phyloP scores from a whole-genome alignment of 2,888 invertebrate species.

The Callosobruchus maculatus region DNA sequence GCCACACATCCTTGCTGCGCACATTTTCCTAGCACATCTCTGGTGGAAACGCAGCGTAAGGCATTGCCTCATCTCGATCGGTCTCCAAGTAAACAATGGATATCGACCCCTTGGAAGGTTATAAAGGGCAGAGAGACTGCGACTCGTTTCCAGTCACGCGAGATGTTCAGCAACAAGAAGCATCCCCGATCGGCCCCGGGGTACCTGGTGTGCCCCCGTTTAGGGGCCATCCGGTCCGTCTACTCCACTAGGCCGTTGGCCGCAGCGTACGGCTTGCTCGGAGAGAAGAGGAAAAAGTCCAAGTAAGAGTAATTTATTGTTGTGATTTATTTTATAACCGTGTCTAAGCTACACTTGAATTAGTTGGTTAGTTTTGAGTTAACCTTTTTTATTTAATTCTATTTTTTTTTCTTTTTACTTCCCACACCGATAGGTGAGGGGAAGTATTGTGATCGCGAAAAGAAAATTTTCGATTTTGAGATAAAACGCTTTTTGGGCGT shows the following conservation, averaged over 20 bases:
- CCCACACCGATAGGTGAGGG: too few relatives aligned
- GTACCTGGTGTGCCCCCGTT: conserved; percentile 41
- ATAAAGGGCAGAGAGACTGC: conserved; percentile 21
- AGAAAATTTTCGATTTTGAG: too few relatives aligned
- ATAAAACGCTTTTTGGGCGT: too few relatives aligned
- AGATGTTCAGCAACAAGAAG: conserved; percentile 27
- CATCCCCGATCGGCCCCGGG: conserved; percentile 32
- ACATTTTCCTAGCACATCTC: too few relatives aligned
- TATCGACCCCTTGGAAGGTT: conserved; percentile 10
- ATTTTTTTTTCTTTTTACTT: too few relatives aligned
- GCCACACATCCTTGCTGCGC: too few relatives aligned
- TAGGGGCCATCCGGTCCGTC: conserved; percentile 38
- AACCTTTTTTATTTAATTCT: too few relatives aligned
- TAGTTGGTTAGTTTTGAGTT: too few relatives aligned
- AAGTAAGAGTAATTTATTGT: conserved; percentile 35
- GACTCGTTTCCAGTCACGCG: conserved; percentile 10
- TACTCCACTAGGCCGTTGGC: conserved; percentile 36
- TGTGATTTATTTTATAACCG: too few relatives aligned
- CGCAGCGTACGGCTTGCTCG: conserved; percentile 5
- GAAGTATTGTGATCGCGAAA: too few relatives aligned
- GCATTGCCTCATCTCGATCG: background rate
- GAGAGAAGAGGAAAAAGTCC: conserved; percentile 43
- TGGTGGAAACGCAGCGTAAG: too few relatives aligned
- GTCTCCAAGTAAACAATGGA: conserved; percentile 3
- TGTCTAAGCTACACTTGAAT: too few relatives aligned